Evolutionary conservation across 1,140 invertebrate species (phyloP), one percentile per base, ranked within the genome.

Genomic region (Venustaconcha ellipsiformis): DNA sequence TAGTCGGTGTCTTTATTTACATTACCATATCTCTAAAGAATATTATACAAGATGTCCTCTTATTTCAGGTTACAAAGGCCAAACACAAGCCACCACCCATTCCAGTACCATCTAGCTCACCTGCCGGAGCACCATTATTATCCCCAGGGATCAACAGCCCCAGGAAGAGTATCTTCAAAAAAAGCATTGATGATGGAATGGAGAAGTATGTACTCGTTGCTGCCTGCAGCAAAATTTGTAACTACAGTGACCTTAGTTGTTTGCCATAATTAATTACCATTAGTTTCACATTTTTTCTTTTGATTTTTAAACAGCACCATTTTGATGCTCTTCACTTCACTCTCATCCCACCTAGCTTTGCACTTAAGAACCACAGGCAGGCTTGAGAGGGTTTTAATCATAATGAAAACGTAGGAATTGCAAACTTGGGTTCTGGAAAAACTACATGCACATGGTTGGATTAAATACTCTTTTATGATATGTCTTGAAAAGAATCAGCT

Each of bases 101-200:
- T 30, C 86, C 82, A n/a, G 62, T 76, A n/a, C 73, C 68, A 14
- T 71, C 37, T 67, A 67, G 26, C 80, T 68, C 30, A 60, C 20
- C 76, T 30, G 68, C 56, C 37, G 71, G 79, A 48, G 70, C 57
- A 14, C 75, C 74, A n/a, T 76, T 84, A 78, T 81, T 76, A 80
- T 87, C 69, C 91, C 91, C 74, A 90, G 93, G 17, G 92, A 92
- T 80, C 5, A 92, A 92, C 18, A 92, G 92, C 62, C 87, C 88
- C 65, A 78, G 87, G 20, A 84, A 80, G 73, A 78, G 76, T 14
- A 94, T 96, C 77, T 96, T 96, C 80, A 97, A 97, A 89, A 96
- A 97, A 84, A 94, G 94, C 82, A 94, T 95, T 72, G 95, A 91
- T 74, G 96, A 98, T 92, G 96, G 96, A 82, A 95, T 97, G 92